A percentile compares a stretch with the other conserved stretches of the same genome.
phyloP scores from a whole-genome alignment of 2,888 invertebrate species.

The Epinotia nisella region DNA sequence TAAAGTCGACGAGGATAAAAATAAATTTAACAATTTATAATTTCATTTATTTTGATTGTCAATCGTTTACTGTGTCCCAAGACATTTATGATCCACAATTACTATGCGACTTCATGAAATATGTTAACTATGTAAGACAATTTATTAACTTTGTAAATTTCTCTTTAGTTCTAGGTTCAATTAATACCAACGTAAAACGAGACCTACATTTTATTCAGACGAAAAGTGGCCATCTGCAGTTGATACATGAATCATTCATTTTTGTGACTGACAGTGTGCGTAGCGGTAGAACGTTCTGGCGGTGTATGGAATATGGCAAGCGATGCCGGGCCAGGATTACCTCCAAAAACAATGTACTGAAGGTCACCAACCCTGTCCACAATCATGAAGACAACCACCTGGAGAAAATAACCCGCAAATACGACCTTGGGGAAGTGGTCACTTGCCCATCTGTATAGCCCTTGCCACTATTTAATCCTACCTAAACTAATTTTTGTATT shows the following conservation, averaged over 20 bases:
- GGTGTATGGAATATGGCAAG: slow-evolving; percentile 81
- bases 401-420: slow-evolving; percentile 75
- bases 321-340: slow-evolving; percentile 81
- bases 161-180: slow-evolving; percentile 69
- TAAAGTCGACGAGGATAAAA: too few species aligned
- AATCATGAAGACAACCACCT: slow-evolving; percentile 76
- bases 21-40: not conserved
- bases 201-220: slow-evolving; percentile 81
- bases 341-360: slow-evolving; percentile 76
- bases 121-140: not conserved
- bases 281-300: slow-evolving; percentile 81
- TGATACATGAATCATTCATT: slow-evolving; percentile 80
- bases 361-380: slow-evolving; percentile 78
- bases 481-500: not conserved
- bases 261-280: slow-evolving; percentile 82
- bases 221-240: slow-evolving; percentile 79
- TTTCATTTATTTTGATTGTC: not conserved
- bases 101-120: not conserved
- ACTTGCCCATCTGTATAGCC: slow-evolving; percentile 73
- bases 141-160: slow-evolving; percentile 34
- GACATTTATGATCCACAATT: not conserved
- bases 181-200: slow-evolving; percentile 67
- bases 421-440: slow-evolving; percentile 78
- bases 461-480: slow-evolving; percentile 15
- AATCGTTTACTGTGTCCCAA: not conserved